Conservation (phyloP, 2,113 vertebrate species). For the Stercorarius parasiticus region DNA sequence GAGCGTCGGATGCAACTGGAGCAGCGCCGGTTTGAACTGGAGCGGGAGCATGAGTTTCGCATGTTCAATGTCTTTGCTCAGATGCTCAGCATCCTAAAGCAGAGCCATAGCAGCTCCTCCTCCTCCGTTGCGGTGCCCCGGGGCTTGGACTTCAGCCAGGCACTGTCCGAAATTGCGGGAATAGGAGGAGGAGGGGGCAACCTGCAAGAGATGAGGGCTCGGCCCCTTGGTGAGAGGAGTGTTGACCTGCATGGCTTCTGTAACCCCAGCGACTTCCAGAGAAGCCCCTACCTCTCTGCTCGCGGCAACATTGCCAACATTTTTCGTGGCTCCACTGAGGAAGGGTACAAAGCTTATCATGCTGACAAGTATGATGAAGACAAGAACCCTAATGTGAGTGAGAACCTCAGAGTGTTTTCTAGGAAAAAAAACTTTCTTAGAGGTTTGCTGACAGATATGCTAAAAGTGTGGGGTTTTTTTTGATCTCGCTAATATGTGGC, state of each 20-base stretch:
- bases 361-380: slow-evolving; percentile 80
- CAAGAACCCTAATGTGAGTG: slow-evolving; percentile 85
- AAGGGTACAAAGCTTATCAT: slow-evolving; percentile 77
- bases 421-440: not conserved
- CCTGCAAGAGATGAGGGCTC: not conserved
- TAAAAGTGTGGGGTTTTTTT: not conserved
- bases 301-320: slow-evolving; percentile 77
- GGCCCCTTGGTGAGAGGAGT: not conserved
- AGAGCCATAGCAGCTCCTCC: not conserved
- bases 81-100: slow-evolving; percentile 67
- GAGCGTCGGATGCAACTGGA: slow-evolving; percentile 82
- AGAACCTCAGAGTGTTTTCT: not conserved
- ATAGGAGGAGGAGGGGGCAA: not conserved
- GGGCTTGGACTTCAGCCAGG: slow-evolving; percentile 54
- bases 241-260: not conserved
- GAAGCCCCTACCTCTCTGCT: slow-evolving; percentile 80
- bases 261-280: not conserved
- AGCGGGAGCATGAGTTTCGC: slow-evolving; percentile 81
- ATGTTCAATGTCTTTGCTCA: slow-evolving; percentile 80
- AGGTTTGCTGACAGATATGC: not conserved
- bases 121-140: not conserved
- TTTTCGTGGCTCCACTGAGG: slow-evolving; percentile 72
- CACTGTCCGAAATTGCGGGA: not conserved
- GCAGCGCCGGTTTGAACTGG: slow-evolving; percentile 77
- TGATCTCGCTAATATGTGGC: not conserved